Evolutionary conservation across 35 echinoderm and acorn worm species (phyloP).

Genomic region (Ophioderma brevispina): DNA sequence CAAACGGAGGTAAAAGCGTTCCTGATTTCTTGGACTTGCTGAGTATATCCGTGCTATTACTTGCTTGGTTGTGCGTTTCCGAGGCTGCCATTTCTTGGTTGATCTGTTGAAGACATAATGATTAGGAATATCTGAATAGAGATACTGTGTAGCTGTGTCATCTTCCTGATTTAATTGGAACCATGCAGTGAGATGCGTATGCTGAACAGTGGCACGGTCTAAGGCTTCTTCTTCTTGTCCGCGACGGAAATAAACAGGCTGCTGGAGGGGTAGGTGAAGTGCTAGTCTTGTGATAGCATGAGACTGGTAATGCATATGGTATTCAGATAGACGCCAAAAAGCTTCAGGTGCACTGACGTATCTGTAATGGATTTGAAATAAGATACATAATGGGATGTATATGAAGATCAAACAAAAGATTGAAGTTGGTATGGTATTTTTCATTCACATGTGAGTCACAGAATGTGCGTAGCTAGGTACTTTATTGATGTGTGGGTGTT

Average conservation of each 20-base stretch:
- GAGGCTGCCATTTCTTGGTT: constrained; percentile 21
- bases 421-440: no score
- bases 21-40: no score
- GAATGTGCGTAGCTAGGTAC: no score
- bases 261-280: constrained; percentile 14
- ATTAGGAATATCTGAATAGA: constrained; percentile 18
- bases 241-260: constrained; percentile 1
- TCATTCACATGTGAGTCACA: no score
- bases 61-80: neutral
- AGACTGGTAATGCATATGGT: neutral
- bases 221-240: neutral
- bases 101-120: neutral
- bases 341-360: constrained; percentile 41
- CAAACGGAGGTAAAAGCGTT: no score
- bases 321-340: constrained; percentile 8
- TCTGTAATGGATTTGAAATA: no score
- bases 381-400: no score
- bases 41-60: no score
- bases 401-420: no score
- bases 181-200: constrained; percentile 24
- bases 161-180: constrained; percentile 22
- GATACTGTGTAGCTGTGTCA: neutral
- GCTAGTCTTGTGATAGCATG: neutral
- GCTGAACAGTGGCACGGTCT: neutral
- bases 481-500: no score